These are phyloP conservation scores for Oreohelix idahoensis DNA, from an alignment of 1,140 invertebrate genomes.

Conservation along the genomic window DNA sequence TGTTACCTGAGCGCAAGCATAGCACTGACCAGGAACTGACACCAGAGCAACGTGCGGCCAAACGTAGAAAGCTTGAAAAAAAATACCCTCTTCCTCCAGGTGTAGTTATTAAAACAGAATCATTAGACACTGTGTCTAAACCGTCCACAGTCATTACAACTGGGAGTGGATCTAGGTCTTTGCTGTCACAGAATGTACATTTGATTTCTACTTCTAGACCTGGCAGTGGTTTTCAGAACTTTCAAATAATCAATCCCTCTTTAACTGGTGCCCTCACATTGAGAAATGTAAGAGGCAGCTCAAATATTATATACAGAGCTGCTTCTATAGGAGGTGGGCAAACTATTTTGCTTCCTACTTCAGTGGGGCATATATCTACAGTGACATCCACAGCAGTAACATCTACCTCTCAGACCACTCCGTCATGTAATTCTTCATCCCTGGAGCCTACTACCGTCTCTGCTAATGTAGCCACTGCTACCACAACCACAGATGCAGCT, in stretches of 20 bases:
- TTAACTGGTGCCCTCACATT: neutral
- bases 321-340: conserved; percentile 17
- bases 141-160: neutral
- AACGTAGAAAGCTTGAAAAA: conserved; percentile 92
- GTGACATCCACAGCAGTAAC: neutral
- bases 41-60: conserved; percentile 83
- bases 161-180: neutral
- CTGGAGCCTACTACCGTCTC: neutral
- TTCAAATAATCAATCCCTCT: conserved; percentile 21
- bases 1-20: conserved; percentile 28
- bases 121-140: neutral
- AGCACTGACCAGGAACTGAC: conserved; percentile 28
- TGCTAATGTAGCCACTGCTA: neutral
- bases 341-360: neutral
- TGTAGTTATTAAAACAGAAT: conserved; percentile 50
- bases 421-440: neutral
- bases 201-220: conserved; percentile 20
- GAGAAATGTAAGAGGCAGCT: neutral
- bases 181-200: conserved; percentile 32
- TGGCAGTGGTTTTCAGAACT: neutral
- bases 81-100: conserved; percentile 81
- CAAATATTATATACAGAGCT: conserved; percentile 32
- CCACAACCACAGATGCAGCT: neutral
- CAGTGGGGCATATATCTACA: neutral
- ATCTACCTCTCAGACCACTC: neutral